phyloP scores from a whole-genome alignment of 2,113 vertebrate species.

The Potamarius usumacintae region DNA sequence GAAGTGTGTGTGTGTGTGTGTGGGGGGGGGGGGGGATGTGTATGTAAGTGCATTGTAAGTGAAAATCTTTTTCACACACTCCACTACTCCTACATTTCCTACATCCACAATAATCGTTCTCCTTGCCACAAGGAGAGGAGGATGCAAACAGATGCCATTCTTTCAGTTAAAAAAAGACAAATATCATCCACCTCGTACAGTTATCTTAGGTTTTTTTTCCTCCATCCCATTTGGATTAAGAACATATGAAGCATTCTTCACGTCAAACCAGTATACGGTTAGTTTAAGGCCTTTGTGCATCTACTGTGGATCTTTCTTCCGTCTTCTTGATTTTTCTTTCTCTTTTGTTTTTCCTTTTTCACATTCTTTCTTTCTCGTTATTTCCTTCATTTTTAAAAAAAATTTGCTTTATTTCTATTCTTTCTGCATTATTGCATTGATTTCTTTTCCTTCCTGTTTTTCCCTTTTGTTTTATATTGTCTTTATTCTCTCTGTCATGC shows the following conservation, averaged over 20 bases:
- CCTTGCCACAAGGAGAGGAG: not conserved
- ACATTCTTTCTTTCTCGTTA: not conserved
- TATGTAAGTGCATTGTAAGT: not conserved
- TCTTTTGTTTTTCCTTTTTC: not conserved
- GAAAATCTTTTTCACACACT: not conserved
- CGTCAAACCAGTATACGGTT: not conserved
- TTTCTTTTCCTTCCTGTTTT: too few species aligned
- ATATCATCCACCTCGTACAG: not conserved
- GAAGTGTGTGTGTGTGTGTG: slow-evolving; percentile 20
- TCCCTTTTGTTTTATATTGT: too few species aligned
- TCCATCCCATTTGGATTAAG: not conserved
- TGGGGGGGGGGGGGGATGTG: not conserved
- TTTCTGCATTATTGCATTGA: too few species aligned
- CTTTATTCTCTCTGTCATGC: too few species aligned
- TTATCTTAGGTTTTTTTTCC: not conserved
- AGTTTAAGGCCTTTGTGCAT: not conserved
- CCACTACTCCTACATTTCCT: too few species aligned
- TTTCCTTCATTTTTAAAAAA: too few species aligned
- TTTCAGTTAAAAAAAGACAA: not conserved
- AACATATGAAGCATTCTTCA: not conserved
- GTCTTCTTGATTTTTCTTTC: not conserved
- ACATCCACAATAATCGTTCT: not conserved
- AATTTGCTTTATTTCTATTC: too few species aligned
- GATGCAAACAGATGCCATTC: not conserved
- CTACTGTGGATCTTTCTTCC: not conserved